Base-by-base conservation (phyloP, 1,140 invertebrate species). In the Tigriopus japonicus region DNA sequence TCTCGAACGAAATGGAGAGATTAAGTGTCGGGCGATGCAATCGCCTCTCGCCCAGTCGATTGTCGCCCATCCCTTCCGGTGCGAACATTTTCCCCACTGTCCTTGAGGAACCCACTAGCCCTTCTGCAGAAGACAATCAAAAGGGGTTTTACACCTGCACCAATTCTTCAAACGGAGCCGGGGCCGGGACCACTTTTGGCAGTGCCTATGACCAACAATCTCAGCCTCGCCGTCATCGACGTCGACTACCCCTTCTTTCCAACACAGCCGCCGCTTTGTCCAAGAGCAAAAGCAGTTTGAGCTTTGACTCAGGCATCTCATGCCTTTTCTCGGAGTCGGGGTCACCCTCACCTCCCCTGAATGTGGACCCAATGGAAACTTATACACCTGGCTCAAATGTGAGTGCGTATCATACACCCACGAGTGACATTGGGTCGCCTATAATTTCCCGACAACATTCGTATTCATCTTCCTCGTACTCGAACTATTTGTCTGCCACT, bases 291-390 rank as follows among this genome's bases (percentile, higher is more conserved):
- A 49, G 45, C 28, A 58, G 55, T 15, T 17, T 19, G n/a, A 58
- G 55, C 28, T 58, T 58, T 15, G 55, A 58, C n/a, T 58, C 55
- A 3, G 55, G 55, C 2, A 41, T 58, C 42, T 23, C 55, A 15
- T 24, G 55, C 28, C 55, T 58, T 6, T 24, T 58, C 12, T 49
- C 45, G 3, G 45, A 49, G 45, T 21, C 45, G 45, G 45, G 45
- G 3, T 17, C n/a, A 17, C 45, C 45, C n/a, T 35, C 28, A 3
- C 28, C 28, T 3, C 28, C 28, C 28, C 28, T 35, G 28, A 35
- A 3, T 35, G 28, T 35, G 28, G 28, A 35, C 28, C 14, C 15
- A 51, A 17, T 19, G 21, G 15, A 51, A 51, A 17, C n/a, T 15
- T 14, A 23, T 15, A 54, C 24, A 5, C 21, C 35, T 28, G n/a